These are phyloP conservation scores for Lapara coniferarum DNA, from an alignment of 2,888 invertebrate species.

Conservation along the genomic window DNA sequence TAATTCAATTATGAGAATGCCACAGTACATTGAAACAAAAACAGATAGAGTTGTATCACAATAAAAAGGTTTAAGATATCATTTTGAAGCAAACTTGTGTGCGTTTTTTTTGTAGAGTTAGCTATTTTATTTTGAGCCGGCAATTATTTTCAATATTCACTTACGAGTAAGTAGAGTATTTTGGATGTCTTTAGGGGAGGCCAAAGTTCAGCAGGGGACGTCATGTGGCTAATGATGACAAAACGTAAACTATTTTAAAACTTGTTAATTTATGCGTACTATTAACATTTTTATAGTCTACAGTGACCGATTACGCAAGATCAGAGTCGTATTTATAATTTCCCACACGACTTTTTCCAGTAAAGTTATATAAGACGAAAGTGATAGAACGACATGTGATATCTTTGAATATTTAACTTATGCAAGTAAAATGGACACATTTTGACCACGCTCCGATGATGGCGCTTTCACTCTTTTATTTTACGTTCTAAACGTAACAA, in stretches of 20 bases:
- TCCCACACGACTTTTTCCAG: conserved; percentile 28
- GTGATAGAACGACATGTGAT: conserved; percentile 55
- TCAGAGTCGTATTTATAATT: conserved; percentile 4
- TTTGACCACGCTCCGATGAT: conserved; percentile 40
- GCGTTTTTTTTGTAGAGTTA: too few species aligned
- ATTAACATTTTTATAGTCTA: not conserved
- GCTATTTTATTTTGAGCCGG: too few species aligned
- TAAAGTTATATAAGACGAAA: conserved; percentile 63
- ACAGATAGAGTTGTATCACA: not conserved
- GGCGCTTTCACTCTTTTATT: conserved; percentile 54
- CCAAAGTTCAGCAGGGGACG: too few species aligned
- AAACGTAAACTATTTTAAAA: too few species aligned
- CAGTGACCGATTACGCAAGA: not conserved
- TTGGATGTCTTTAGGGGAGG: too few species aligned
- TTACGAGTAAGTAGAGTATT: too few species aligned
- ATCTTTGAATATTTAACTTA: conserved; percentile 58
- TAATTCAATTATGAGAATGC: not conserved
- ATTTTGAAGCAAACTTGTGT: too few species aligned
- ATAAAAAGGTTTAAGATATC: not conserved
- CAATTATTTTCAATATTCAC: too few species aligned
- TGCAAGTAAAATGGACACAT: conserved; percentile 55
- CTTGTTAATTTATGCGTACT: not conserved
- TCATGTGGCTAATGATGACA: too few species aligned
- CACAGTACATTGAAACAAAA: not conserved
- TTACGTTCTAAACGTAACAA: conserved; percentile 23